Percentiles rank a stretch among this genome's conserved stretches.
Conservation (phyloP, 2,888 invertebrate genomes). For the Drosophila peninsularis region DNA sequence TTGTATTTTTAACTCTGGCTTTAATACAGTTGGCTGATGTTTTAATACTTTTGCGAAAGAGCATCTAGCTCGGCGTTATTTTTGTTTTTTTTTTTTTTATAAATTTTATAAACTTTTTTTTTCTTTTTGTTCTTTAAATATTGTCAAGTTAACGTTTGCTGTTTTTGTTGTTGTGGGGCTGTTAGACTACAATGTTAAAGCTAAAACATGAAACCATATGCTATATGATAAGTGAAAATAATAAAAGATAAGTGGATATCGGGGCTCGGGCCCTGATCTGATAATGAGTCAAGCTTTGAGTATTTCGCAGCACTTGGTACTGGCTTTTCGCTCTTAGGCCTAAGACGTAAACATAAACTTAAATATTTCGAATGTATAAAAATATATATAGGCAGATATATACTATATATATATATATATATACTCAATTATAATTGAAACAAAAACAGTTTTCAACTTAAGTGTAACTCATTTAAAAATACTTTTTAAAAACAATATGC, state of each 20-base stretch:
- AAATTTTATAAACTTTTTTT: constrained; percentile 9
- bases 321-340: constrained; percentile 43
- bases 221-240: constrained; percentile 3
- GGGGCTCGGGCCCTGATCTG: constrained; percentile 25
- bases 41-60: constrained; percentile 60
- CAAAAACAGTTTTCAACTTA: constrained; percentile 44
- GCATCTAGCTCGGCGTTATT: constrained; percentile 46
- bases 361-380: constrained; percentile 31
- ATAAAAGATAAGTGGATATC: constrained; percentile 11
- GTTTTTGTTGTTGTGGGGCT: constrained; percentile 20
- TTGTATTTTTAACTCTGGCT: constrained; percentile 41
- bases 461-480: constrained; percentile 36
- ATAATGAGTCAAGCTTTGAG: constrained; percentile 49
- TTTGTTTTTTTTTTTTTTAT: neutral
- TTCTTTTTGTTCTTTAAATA: constrained; percentile 24
- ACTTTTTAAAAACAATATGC: constrained; percentile 42
- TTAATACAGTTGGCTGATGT: constrained; percentile 52
- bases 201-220: constrained; percentile 14
- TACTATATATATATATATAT: constrained; percentile 29
- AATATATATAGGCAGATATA: constrained; percentile 15
- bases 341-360: constrained; percentile 38
- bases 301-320: constrained; percentile 77
- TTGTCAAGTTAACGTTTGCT: constrained; percentile 48
- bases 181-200: constrained; percentile 23
- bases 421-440: constrained; percentile 20